Base-by-base conservation (phyloP, 2,113 vertebrate genomes). In the Scatophagus argus region DNA sequence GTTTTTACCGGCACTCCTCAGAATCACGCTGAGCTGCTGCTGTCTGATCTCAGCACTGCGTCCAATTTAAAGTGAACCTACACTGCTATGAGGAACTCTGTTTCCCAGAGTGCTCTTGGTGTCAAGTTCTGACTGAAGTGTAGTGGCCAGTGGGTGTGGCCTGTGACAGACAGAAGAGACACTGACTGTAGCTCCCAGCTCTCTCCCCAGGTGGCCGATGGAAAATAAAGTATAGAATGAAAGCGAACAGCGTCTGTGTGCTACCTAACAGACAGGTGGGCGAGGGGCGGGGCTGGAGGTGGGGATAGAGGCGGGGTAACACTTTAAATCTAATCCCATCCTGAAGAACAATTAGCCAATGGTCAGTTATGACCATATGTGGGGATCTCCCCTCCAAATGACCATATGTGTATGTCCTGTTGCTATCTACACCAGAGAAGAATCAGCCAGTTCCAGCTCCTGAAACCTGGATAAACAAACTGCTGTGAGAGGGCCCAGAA, bases 391-490 rank as follows among this genome's bases (percentile, higher is more conserved):
- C 29, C 29, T 6, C 68, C 47, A 25, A n/a, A 77, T 12, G 75
- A 83, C 81, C 86, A 86, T 83, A 79, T 86, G 82, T 71, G 84
- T 77, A 79, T 8, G 55, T 89, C 87, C 85, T 88, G 85, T 81
- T 74, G 82, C 74, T 88, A 92, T 90, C 64, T 87, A 92, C 85
- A 90, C 74, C 74, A 84, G 74, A 87, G 64, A 74, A 80, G 49
- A 77, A 88, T 46, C 73, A 66, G 82, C 54, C 69, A 65, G 82
- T 39, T 86, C 72, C 78, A 87, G 79, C 78, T 79, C 62, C 60
- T 51, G 38, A 72, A 73, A 79, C 44, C 54, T 44, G 60, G 47
- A 77, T 21, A n/a, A 77, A 52, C 64, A 65, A 62, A 44, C 61
- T 8, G 27, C 29, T 4, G 4, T 3, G 6, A 36, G 54, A 19